Percentiles rank a stretch among this genome's conserved stretches.
Conservation (phyloP, 2,888 invertebrate species). For the Lamellibrachia satsuma region DNA sequence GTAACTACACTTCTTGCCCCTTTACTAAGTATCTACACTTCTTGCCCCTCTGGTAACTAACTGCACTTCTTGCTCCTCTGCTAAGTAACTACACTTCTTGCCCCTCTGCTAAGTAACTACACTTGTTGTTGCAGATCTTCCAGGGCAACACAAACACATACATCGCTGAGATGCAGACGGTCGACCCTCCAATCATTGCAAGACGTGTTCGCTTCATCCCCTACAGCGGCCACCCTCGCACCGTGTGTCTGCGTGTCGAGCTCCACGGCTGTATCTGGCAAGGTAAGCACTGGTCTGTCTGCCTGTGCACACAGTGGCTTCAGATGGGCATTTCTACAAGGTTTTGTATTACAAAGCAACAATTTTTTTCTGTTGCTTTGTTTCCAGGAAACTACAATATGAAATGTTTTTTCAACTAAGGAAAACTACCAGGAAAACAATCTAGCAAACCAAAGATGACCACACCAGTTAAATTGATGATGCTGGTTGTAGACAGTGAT, state of each 20-base stretch:
- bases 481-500: no score
- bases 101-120: not conserved
- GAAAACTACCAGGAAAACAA: no score
- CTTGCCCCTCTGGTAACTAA: no score
- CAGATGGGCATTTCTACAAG: not conserved
- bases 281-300: conserved; percentile 29
- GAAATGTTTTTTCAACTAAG: no score
- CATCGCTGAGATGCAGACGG: conserved; percentile 78
- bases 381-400: no score
- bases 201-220: conserved; percentile 86
- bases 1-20: conserved; percentile 23
- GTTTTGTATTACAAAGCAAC: no score
- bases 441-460: no score
- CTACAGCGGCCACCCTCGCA: conserved; percentile 81
- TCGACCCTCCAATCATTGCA: conserved; percentile 84
- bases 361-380: no score
- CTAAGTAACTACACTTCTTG: not conserved
- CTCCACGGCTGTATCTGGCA: conserved; percentile 87
- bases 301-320: not conserved
- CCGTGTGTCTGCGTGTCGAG: conserved; percentile 91
- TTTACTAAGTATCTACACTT: no score
- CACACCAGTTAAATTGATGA: no score
- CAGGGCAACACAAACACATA: conserved; percentile 89
- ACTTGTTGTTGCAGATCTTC: conserved; percentile 74
- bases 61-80: not conserved